phyloP scores from a whole-genome alignment of 2,888 invertebrate species.

The Acrobeloides nanus region DNA sequence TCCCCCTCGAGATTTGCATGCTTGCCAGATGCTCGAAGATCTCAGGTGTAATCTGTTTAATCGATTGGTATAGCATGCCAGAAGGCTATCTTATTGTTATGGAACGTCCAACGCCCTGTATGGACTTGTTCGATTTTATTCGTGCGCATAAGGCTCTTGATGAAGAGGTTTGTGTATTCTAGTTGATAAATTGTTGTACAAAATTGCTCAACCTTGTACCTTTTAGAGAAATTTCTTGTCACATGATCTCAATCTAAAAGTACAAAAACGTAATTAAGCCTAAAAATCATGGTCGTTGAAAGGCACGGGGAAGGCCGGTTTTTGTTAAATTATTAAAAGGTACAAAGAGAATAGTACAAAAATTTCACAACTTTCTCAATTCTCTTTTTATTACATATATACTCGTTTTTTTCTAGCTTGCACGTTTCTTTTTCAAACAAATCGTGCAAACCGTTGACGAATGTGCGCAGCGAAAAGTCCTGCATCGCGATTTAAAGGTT shows the following conservation, averaged over 20 bases:
- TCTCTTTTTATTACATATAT: constrained; percentile 5
- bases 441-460: constrained; percentile 40
- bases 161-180: constrained; percentile 28
- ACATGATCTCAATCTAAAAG: background rate
- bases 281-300: too few species aligned
- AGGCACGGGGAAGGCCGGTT: background rate
- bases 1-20: constrained; percentile 51
- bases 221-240: background rate
- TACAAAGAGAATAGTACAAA: background rate
- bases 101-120: constrained; percentile 47
- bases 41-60: constrained; percentile 39
- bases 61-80: constrained; percentile 50
- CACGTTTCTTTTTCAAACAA: constrained; percentile 45
- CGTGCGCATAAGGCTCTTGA: constrained; percentile 35
- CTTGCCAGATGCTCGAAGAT: constrained; percentile 38
- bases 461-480: constrained; percentile 35
- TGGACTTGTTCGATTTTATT: constrained; percentile 50
- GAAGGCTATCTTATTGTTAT: constrained; percentile 51
- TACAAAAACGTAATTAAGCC: background rate
- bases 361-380: constrained; percentile 1
- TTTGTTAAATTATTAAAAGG: constrained; percentile 1
- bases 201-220: constrained; percentile 1
- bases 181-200: background rate
- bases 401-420: constrained; percentile 24
- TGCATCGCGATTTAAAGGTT: constrained; percentile 49